These are phyloP conservation scores for Drosophila pseudoananassae DNA, from an alignment of 1,140 invertebrate species.

Conservation along the genomic window DNA sequence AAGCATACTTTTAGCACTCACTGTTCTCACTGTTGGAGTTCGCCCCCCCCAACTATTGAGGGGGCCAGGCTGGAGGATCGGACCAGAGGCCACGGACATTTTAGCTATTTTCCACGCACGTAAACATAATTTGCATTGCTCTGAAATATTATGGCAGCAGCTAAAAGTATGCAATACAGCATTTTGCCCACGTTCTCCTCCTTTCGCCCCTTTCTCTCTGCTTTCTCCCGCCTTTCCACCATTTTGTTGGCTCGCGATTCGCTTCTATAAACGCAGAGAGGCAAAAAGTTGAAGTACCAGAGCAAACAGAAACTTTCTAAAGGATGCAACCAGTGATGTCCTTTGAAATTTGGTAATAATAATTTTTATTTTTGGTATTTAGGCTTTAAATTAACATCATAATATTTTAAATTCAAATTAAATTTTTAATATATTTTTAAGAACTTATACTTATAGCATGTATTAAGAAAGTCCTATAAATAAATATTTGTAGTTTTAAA, in stretches of 20 bases:
- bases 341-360: not conserved
- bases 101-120: conserved; percentile 50
- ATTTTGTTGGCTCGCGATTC: not conserved
- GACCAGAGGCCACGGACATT: conserved; percentile 23
- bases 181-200: conserved; percentile 27
- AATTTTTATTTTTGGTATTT: not conserved
- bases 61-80: not conserved
- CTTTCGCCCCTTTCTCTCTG: conserved; percentile 2
- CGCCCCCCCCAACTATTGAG: not conserved
- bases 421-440: no score
- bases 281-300: conserved; percentile 42
- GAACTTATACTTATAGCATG: no score
- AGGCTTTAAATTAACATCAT: no score
- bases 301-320: conserved; percentile 16
- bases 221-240: conserved; percentile 1
- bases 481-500: no score
- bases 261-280: conserved; percentile 4
- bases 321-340: conserved; percentile 15
- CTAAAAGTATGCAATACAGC: conserved; percentile 62
- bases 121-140: conserved; percentile 71
- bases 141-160: conserved; percentile 67
- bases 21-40: not conserved
- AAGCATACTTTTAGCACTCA: conserved; percentile 57
- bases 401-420: no score
- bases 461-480: no score